phyloP scores from a whole-genome alignment of 2,113 vertebrate genomes.

The Lycocorax pyrrhopterus region DNA sequence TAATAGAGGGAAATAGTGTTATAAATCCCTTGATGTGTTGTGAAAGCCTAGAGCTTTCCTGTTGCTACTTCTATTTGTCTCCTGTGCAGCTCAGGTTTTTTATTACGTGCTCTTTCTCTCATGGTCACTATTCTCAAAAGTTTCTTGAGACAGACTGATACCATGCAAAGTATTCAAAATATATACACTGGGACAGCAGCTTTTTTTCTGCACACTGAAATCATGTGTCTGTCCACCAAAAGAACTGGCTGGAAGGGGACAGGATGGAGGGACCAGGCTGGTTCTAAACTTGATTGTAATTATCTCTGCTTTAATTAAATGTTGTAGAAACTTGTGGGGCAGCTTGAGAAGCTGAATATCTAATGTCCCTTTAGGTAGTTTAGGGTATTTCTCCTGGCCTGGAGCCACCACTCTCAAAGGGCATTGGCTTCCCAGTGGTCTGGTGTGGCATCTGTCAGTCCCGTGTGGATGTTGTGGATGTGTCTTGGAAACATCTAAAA shows the following conservation, averaged over 20 bases:
- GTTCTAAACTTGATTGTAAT: background rate
- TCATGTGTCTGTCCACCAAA: fast-evolving
- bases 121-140: background rate
- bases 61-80: background rate
- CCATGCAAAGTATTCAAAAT: background rate
- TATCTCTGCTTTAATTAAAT: background rate
- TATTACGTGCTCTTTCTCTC: background rate
- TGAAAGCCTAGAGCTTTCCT: background rate
- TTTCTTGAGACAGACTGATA: background rate
- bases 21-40: background rate
- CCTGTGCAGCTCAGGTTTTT: background rate
- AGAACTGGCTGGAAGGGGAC: background rate
- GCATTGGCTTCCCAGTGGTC: background rate
- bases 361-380: background rate
- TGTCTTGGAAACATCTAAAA: background rate
- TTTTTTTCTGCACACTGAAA: background rate
- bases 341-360: background rate
- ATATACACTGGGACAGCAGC: background rate
- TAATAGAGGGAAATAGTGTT: background rate
- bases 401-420: background rate
- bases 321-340: background rate
- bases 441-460: background rate
- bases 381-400: background rate
- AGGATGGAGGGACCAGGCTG: background rate
- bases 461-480: background rate